Evolutionary conservation across 1,140 invertebrate species (phyloP), one percentile per base, ranked within the genome.

Genomic region (Danaus melanippus): DNA sequence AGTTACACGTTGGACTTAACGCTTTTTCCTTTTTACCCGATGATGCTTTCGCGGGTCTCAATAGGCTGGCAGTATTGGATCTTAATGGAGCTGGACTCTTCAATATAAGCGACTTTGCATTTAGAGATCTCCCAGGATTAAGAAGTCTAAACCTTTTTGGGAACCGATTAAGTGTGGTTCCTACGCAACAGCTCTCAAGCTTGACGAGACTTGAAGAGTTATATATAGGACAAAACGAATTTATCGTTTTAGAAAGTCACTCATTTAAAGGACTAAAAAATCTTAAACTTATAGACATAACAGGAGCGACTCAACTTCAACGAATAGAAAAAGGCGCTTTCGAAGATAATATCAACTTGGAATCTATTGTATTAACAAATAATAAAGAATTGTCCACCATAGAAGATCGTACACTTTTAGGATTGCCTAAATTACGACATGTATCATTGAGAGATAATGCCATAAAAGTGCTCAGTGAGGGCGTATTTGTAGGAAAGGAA

Each of bases 1-100:
- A 96, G 71, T 81, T 97, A 4, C 93, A 95, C 68, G 89, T 97
- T 12, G 95, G 94, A 1, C 89, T 93, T 58, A 97, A 97, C 71
- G 91, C 90, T 0, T 95, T 97, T 57, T 90, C 91, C 2, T 85
- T 87, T 11, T 84, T 97, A 44, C 90, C 90, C 1, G 91, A 92
- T 51, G 92, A 93, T 58, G 91, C 92, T 5, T 96, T 96, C 73
- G 87, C 91, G 11, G 92, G 93, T 42, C 87, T 96, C 0, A 91
- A 91, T 45, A 90, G 92, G 17, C 81, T 97, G 10, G 89, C 92
- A 0, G 91, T 93, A 8, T 82, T 97, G 51, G 93, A 96, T 76
- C 84, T 97, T 40, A 92, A 92, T 59, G 92, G 93, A 46, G 94
- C 94, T 10, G 93, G 92, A 1, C 87, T 97, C 48, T 89, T 90